Percentiles rank a stretch among this genome's conserved stretches.
Evolutionary conservation across 2,888 invertebrate genomes (phyloP).

Genomic region (Galeopsomyia nigrocyanea): DNA sequence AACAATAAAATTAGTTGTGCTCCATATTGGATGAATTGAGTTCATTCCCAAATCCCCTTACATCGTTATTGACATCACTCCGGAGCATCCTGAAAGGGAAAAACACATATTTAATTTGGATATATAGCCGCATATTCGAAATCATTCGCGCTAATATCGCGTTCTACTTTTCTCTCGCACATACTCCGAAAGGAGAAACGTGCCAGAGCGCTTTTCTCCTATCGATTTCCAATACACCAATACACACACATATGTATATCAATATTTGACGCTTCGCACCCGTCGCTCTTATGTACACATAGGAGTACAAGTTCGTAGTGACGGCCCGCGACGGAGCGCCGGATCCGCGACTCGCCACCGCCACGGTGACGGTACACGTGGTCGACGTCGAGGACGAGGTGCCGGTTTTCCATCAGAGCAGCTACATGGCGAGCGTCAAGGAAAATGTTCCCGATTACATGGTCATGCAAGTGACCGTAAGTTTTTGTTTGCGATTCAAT

Average conservation of each 20-base stretch:
- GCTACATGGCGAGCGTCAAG: slow-evolving; percentile 85
- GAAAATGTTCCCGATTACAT: slow-evolving; percentile 86
- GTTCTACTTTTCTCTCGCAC: too few species aligned
- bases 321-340: slow-evolving; percentile 91
- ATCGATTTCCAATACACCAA: neutral
- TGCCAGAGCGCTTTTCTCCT: too few species aligned
- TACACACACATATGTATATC: neutral
- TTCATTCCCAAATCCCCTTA: too few species aligned
- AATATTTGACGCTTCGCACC: neutral
- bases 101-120: too few species aligned
- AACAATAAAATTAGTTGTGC: too few species aligned
- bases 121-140: too few species aligned
- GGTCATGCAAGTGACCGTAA: slow-evolving; percentile 83
- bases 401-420: slow-evolving; percentile 80
- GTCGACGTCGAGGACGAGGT: slow-evolving; percentile 87
- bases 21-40: too few species aligned
- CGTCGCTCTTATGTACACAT: neutral
- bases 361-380: slow-evolving; percentile 86
- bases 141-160: too few species aligned
- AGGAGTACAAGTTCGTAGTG: slow-evolving; percentile 87
- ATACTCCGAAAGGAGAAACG: too few species aligned
- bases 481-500: slow-evolving; percentile 42
- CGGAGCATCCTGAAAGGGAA: too few species aligned
- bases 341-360: slow-evolving; percentile 87
- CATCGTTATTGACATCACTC: too few species aligned